Conservation (phyloP, 2,888 invertebrate species). For the Lycia hirtaria region DNA sequence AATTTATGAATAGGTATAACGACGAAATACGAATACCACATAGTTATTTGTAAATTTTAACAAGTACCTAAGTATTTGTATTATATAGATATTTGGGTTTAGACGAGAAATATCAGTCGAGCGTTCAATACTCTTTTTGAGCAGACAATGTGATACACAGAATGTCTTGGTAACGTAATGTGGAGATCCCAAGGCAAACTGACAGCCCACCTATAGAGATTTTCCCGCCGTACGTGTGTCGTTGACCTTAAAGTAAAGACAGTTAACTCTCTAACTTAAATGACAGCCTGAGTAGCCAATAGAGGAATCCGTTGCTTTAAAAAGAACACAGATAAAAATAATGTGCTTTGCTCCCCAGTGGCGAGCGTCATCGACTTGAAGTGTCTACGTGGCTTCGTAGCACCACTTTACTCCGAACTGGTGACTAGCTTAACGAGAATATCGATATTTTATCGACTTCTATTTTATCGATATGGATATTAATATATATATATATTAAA, state of each 20-base stretch:
- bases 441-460: constrained; percentile 10
- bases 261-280: constrained; percentile 1
- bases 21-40: background rate
- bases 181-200: too few species aligned
- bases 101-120: too few species aligned
- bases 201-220: too few species aligned
- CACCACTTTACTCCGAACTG: constrained; percentile 23
- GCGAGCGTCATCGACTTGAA: constrained; percentile 43
- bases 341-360: constrained; percentile 53
- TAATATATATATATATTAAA: too few species aligned
- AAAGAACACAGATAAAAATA: constrained; percentile 51
- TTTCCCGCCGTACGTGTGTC: too few species aligned
- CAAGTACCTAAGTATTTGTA: background rate
- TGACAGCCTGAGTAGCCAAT: constrained; percentile 8
- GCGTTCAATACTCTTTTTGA: too few species aligned
- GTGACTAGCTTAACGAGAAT: constrained; percentile 1
- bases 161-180: too few species aligned
- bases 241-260: background rate
- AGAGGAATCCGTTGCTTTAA: constrained; percentile 17
- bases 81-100: too few species aligned
- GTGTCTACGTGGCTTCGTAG: constrained; percentile 32
- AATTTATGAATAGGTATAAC: background rate
- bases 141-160: too few species aligned
- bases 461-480: background rate
- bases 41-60: too few species aligned